A percentile compares a stretch with the other conserved stretches of the same genome.
phyloP scores from a whole-genome alignment of 2,888 invertebrate species.

The Amorpha juglandis region DNA sequence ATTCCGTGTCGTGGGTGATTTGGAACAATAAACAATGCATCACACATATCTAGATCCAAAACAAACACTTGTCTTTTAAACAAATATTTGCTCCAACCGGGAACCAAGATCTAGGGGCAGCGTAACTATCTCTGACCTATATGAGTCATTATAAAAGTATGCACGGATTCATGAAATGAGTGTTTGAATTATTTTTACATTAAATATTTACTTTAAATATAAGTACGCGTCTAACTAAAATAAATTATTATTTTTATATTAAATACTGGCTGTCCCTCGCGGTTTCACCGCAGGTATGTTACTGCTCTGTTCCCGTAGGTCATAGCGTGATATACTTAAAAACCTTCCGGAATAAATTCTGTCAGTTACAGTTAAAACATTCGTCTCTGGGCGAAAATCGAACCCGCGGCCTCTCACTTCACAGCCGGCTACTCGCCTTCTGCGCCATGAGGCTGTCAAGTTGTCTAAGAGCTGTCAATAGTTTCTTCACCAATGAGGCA shows the following conservation, averaged over 20 bases:
- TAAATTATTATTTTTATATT: background rate
- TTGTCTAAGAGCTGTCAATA: too few species aligned
- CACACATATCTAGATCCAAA: background rate
- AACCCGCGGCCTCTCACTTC: too few species aligned
- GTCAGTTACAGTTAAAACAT: too few species aligned
- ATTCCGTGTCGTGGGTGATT: slow-evolving; percentile 3
- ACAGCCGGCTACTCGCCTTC: too few species aligned
- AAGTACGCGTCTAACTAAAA: background rate
- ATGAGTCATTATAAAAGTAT: slow-evolving; percentile 5
- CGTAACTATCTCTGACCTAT: background rate
- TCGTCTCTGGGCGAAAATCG: too few species aligned
- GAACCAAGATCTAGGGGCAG: background rate
- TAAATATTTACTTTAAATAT: background rate
- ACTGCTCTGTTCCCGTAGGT: too few species aligned
- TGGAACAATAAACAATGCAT: background rate
- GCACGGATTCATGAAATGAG: background rate
- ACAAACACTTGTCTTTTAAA: slow-evolving; percentile 4
- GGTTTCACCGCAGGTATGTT: too few species aligned
- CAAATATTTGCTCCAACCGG: slow-evolving; percentile 6
- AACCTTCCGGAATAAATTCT: too few species aligned
- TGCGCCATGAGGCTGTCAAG: too few species aligned
- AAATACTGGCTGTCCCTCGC: background rate
- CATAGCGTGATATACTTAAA: too few species aligned
- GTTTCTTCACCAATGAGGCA: too few species aligned
- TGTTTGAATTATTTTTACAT: background rate